Evolutionary conservation across 1,140 invertebrate genomes (phyloP).

Genomic region (Agraylea sexmaculata): DNA sequence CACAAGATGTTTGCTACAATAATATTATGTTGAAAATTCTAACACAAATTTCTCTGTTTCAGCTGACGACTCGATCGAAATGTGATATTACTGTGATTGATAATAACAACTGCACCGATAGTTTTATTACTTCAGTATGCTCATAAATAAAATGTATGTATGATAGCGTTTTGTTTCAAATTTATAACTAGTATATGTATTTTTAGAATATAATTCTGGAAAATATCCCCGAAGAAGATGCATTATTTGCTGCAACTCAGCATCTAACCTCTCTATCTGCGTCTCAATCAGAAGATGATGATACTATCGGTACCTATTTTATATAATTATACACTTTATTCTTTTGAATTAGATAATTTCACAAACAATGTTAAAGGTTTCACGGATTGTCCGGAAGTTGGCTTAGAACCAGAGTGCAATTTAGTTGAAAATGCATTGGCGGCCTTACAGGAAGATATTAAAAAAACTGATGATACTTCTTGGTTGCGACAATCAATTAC

Average conservation of each 20-base stretch:
- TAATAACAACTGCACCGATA: too few species aligned
- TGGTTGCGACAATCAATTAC: too few species aligned
- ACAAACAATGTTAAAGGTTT: slow-evolving; percentile 9
- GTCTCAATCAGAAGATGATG: slow-evolving; percentile 15
- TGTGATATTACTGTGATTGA: too few species aligned
- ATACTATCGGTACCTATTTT: slow-evolving; percentile 13
- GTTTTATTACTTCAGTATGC: too few species aligned
- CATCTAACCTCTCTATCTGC: slow-evolving; percentile 5
- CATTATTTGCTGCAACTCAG: slow-evolving; percentile 1
- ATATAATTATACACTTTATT: neutral
- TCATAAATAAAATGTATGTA: too few species aligned
- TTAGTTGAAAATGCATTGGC: slow-evolving; percentile 17
- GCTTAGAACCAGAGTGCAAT: slow-evolving; percentile 19
- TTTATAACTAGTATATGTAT: too few species aligned
- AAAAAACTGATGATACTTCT: slow-evolving; percentile 5
- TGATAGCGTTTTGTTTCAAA: too few species aligned
- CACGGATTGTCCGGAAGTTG: slow-evolving; percentile 14
- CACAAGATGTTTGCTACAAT: too few species aligned
- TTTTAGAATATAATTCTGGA: slow-evolving; percentile 2
- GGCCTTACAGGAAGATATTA: slow-evolving; percentile 12
- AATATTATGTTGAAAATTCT: too few species aligned
- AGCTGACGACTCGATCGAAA: too few species aligned
- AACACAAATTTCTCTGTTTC: too few species aligned
- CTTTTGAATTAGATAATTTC: neutral
- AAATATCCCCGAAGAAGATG: slow-evolving; percentile 2